Conservation (phyloP, 1,140 invertebrate genomes). For the Zaprionus ghesquierei region DNA sequence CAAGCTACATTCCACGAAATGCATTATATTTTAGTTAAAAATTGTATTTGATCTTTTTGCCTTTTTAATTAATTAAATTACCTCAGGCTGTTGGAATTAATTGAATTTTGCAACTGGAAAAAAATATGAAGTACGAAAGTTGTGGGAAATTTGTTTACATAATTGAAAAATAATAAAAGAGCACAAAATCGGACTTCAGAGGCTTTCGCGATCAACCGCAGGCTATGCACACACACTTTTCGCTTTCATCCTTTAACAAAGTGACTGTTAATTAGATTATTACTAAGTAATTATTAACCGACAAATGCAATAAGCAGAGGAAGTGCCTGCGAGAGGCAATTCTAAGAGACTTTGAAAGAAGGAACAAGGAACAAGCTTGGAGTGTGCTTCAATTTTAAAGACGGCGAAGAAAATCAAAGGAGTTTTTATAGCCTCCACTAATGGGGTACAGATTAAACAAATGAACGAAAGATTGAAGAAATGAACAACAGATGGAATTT, state of each 20-base stretch:
- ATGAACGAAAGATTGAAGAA: no score
- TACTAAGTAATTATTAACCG: slow-evolving; percentile 31
- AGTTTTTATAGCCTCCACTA: no score
- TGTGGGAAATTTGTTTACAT: background rate
- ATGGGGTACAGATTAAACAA: no score
- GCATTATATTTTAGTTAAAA: background rate
- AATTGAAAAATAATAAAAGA: slow-evolving; percentile 21
- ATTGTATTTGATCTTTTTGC: slow-evolving; percentile 2
- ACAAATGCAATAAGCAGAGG: slow-evolving; percentile 29
- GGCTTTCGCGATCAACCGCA: background rate
- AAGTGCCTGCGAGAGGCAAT: background rate
- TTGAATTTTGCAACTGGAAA: slow-evolving; percentile 9
- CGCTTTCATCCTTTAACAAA: slow-evolving; percentile 28
- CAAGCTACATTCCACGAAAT: background rate
- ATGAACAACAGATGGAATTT: no score
- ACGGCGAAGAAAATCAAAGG: no score
- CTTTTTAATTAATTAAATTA: slow-evolving; percentile 14
- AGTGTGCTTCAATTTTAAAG: no score
- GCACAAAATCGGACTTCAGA: background rate
- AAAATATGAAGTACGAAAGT: slow-evolving; percentile 1
- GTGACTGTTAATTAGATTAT: slow-evolving; percentile 23
- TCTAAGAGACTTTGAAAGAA: background rate
- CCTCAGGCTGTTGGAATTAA: slow-evolving; percentile 15
- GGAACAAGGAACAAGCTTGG: no score
- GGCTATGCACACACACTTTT: slow-evolving; percentile 12